Percentiles rank a stretch among this genome's conserved stretches.
Evolutionary conservation across 1,140 invertebrate species (phyloP).

Genomic region (Chironomus tepperi): DNA sequence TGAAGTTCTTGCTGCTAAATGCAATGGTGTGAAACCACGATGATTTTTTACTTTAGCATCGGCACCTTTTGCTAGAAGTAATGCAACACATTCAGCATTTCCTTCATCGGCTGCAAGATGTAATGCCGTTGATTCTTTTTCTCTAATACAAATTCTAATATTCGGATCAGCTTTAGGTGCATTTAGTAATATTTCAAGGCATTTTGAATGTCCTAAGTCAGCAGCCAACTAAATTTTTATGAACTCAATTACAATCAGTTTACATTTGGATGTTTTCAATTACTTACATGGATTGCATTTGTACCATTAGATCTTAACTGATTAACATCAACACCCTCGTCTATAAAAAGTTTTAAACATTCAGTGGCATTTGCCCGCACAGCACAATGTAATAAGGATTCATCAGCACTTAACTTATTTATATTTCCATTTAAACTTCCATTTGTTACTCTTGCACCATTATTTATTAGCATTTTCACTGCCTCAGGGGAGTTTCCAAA

Average conservation of each 20-base stretch:
- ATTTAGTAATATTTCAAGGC: slow-evolving; percentile 57
- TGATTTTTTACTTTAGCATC: slow-evolving; percentile 60
- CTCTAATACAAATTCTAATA: slow-evolving; percentile 52
- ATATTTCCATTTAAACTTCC: slow-evolving; percentile 35
- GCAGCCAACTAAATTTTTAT: slow-evolving; percentile 47
- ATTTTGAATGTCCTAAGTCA: slow-evolving; percentile 60
- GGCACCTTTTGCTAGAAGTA: slow-evolving; percentile 62
- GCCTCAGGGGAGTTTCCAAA: slow-evolving; percentile 67
- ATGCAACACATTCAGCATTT: slow-evolving; percentile 59
- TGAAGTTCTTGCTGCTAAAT: slow-evolving; percentile 65
- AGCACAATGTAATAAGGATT: slow-evolving; percentile 67
- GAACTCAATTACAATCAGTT: background rate
- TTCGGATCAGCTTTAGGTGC: slow-evolving; percentile 51
- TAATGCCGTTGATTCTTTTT: slow-evolving; percentile 62
- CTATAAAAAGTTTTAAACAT: slow-evolving; percentile 60
- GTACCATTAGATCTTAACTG: slow-evolving; percentile 58
- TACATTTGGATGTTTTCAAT: background rate
- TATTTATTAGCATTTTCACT: slow-evolving; percentile 57
- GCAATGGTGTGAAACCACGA: slow-evolving; percentile 66
- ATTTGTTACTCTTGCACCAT: slow-evolving; percentile 51
- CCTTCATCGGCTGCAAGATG: slow-evolving; percentile 74
- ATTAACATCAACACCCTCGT: slow-evolving; percentile 60
- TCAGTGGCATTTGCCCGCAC: slow-evolving; percentile 64
- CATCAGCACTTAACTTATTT: slow-evolving; percentile 56
- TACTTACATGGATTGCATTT: slow-evolving; percentile 55